Evolutionary conservation across 2,113 vertebrate genomes (phyloP).

Genomic region (Marcusenius ussheri): DNA sequence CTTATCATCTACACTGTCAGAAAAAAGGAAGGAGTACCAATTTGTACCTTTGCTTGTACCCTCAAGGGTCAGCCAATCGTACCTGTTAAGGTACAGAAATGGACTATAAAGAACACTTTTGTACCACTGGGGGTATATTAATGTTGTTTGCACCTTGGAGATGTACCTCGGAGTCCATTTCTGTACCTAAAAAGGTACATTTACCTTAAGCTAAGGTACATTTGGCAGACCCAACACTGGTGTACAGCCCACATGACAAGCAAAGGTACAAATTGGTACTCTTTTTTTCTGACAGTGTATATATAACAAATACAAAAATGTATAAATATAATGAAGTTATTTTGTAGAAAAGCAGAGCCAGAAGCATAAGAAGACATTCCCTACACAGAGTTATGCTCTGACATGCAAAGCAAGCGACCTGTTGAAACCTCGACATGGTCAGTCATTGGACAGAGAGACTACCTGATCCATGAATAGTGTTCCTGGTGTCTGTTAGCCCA

Average conservation of each 20-base stretch:
- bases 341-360: neutral
- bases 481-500: conserved; percentile 90
- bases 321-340: neutral
- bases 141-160: neutral
- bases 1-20: neutral
- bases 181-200: neutral
- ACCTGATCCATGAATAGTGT: conserved; percentile 93
- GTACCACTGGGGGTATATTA: neutral
- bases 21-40: neutral
- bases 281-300: neutral
- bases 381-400: neutral
- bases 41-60: neutral
- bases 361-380: neutral
- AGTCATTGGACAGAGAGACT: neutral
- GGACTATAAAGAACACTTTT: neutral
- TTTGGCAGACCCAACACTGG: neutral
- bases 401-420: neutral
- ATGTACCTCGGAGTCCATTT: neutral
- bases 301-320: neutral
- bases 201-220: neutral
- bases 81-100: neutral
- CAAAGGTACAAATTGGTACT: neutral
- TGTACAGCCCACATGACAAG: neutral
- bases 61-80: neutral
- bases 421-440: neutral